Evolutionary conservation across 2,113 vertebrate species (phyloP).

Genomic region (Corythoichthys haematopterus): DNA sequence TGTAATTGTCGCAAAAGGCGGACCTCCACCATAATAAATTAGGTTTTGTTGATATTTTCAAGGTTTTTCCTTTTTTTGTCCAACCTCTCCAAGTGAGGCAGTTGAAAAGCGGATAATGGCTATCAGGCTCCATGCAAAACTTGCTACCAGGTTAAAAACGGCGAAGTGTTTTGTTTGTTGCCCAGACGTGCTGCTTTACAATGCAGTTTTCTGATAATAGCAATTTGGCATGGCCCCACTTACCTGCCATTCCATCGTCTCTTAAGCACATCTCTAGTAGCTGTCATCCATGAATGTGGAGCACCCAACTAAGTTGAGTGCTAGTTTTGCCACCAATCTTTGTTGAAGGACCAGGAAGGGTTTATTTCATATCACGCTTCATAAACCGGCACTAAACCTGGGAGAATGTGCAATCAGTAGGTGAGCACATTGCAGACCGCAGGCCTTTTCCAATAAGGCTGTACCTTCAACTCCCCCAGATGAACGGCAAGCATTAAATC

Average conservation of each 20-base stretch:
- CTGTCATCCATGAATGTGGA: conserved; percentile 40
- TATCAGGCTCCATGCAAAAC: no score
- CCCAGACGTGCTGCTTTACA: neutral
- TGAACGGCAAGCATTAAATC: conserved; percentile 61
- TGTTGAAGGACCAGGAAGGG: conserved; percentile 46
- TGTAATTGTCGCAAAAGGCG: no score
- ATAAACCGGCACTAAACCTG: conserved; percentile 68
- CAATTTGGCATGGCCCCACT: conserved; percentile 27
- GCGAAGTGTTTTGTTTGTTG: neutral
- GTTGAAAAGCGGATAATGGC: no score
- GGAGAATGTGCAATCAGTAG: conserved; percentile 52
- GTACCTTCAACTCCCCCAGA: conserved; percentile 38
- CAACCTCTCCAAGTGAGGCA: no score
- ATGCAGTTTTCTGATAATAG: conserved; percentile 1
- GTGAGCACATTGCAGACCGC: conserved; percentile 47
- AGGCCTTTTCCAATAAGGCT: conserved; percentile 45
- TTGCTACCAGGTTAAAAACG: no score
- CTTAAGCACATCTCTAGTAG: conserved; percentile 36
- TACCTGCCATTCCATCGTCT: conserved; percentile 8
- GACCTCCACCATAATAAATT: no score
- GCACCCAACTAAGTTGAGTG: conserved; percentile 37
- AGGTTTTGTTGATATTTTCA: no score
- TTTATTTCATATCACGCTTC: conserved; percentile 72
- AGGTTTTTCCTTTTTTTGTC: no score
- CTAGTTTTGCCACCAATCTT: conserved; percentile 48